Conservation (phyloP, 2,888 invertebrate genomes). For the Lamellibrachia columna region DNA sequence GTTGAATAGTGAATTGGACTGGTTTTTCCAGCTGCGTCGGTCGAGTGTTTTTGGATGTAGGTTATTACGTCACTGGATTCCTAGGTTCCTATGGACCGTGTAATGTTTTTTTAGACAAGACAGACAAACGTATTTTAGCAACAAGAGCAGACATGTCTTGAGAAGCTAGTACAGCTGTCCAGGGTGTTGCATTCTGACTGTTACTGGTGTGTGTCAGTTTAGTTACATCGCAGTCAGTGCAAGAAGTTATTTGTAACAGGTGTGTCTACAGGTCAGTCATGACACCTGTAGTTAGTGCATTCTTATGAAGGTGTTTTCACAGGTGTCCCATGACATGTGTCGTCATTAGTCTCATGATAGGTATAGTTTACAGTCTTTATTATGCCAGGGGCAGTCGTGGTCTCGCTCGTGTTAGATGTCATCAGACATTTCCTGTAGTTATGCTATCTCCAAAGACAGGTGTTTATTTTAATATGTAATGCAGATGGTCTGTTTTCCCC, state of each 20-base stretch:
- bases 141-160: not conserved
- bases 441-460: too few relatives aligned
- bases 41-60: not conserved
- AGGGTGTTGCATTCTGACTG: not conserved
- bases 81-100: not conserved
- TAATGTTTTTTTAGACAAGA: not conserved
- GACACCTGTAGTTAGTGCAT: not conserved
- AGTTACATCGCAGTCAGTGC: not conserved
- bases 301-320: not conserved
- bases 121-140: not conserved
- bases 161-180: not conserved
- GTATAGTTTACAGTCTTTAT: not conserved
- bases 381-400: not conserved
- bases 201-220: not conserved
- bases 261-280: not conserved
- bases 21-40: not conserved
- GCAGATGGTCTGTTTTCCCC: not conserved
- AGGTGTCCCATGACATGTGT: not conserved
- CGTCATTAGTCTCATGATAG: not conserved
- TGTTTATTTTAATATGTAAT: too few relatives aligned
- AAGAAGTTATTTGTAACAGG: not conserved
- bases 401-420: not conserved
- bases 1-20: not conserved
- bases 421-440: too few relatives aligned
- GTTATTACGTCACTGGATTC: not conserved